Evolutionary conservation across 2,888 invertebrate species (phyloP).

Genomic region (Peribatodes rhomboidaria): DNA sequence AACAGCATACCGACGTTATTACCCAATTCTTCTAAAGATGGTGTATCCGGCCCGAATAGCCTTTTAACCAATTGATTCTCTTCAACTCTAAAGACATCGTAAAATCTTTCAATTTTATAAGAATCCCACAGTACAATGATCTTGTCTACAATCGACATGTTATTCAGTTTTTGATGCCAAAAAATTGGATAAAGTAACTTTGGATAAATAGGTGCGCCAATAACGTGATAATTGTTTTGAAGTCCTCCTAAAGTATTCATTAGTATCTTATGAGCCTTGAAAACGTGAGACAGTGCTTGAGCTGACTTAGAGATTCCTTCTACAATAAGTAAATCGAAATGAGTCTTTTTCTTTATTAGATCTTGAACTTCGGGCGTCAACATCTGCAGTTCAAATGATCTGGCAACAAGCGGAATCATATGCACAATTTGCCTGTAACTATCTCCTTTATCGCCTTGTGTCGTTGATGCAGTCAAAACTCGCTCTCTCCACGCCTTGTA

Average conservation of each 20-base stretch:
- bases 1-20: constrained; percentile 69
- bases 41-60: constrained; percentile 53
- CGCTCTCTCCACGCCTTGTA: constrained; percentile 12
- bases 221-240: constrained; percentile 36
- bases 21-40: constrained; percentile 49
- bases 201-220: constrained; percentile 50
- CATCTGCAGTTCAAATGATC: constrained; percentile 49
- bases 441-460: constrained; percentile 37
- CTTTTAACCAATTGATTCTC: constrained; percentile 42
- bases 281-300: constrained; percentile 50
- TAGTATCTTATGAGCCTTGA: constrained; percentile 56
- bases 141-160: constrained; percentile 48
- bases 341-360: constrained; percentile 46
- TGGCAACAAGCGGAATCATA: constrained; percentile 8
- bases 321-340: constrained; percentile 57
- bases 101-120: constrained; percentile 4
- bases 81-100: neutral
- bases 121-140: constrained; percentile 20
- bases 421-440: constrained; percentile 24
- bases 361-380: constrained; percentile 48
- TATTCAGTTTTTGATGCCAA: constrained; percentile 23
- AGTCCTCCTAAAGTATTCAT: constrained; percentile 56
- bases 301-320: constrained; percentile 49
- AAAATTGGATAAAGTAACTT: constrained; percentile 44
- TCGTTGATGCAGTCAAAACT: constrained; percentile 8